phyloP scores from a whole-genome alignment of 1,140 invertebrate genomes.

The Brachionus rotundiformis region DNA sequence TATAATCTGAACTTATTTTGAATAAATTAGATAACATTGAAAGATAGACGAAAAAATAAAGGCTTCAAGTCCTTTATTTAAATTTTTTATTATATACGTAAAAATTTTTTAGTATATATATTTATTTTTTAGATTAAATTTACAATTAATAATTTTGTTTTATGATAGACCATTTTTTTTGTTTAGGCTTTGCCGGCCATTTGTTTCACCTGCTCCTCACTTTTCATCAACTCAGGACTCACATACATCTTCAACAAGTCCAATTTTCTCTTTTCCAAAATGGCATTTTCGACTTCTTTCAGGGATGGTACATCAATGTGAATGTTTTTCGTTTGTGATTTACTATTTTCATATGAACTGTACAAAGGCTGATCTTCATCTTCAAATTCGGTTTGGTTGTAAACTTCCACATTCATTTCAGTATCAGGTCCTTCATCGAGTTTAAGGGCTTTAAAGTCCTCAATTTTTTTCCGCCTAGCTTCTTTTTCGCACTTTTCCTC shows the following conservation, averaged over 20 bases:
- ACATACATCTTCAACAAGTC: slow-evolving; percentile 73
- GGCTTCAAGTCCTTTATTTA: neutral
- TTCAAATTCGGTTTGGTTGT: neutral
- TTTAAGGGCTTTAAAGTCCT: slow-evolving; percentile 31
- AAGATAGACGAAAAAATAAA: too few relatives aligned
- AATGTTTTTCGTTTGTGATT: slow-evolving; percentile 22
- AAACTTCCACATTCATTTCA: neutral
- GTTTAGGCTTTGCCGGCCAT: slow-evolving; percentile 54
- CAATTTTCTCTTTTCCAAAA: slow-evolving; percentile 82
- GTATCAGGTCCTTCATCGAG: slow-evolving; percentile 52
- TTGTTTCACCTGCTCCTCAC: slow-evolving; percentile 55
- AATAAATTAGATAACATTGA: too few relatives aligned
- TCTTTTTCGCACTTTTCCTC: slow-evolving; percentile 79
- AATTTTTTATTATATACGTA: neutral
- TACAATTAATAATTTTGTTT: neutral
- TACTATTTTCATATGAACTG: neutral
- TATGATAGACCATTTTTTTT: neutral
- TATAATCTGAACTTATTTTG: too few relatives aligned
- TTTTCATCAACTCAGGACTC: slow-evolving; percentile 58
- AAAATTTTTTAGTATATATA: neutral
- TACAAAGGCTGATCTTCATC: slow-evolving; percentile 20
- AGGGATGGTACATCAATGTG: slow-evolving; percentile 45
- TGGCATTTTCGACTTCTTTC: slow-evolving; percentile 75
- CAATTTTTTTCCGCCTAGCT: slow-evolving; percentile 38
- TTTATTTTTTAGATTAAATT: slow-evolving; percentile 6